Conservation (phyloP, 2,113 vertebrate species). For the Indicator maculatus region DNA sequence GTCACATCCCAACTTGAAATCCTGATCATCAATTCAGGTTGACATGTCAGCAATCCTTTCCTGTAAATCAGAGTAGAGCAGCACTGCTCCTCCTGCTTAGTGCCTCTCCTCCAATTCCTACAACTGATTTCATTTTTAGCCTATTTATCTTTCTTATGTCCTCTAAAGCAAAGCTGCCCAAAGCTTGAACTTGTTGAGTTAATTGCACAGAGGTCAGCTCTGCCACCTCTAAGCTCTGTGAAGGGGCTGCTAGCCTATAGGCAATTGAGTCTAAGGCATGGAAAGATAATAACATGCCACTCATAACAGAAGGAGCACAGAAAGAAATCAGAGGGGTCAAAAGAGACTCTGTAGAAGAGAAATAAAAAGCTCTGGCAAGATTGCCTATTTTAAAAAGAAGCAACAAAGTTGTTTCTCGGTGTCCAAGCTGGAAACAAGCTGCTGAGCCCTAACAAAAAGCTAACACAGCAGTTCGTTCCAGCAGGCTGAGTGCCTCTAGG, state of each 20-base stretch:
- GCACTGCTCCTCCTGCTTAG: neutral
- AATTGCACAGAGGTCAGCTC: neutral
- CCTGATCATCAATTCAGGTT: accelerated
- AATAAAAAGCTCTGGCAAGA: constrained; percentile 32
- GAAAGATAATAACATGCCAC: neutral
- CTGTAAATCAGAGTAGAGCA: neutral
- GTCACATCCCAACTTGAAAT: neutral
- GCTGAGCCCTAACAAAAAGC: neutral
- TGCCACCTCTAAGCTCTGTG: neutral
- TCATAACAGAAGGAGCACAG: neutral
- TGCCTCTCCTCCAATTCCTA: neutral
- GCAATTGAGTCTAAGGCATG: neutral
- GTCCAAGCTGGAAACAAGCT: neutral
- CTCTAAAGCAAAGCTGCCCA: neutral
- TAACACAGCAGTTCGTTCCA: neutral
- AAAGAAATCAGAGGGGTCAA: neutral
- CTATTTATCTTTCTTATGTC: neutral
- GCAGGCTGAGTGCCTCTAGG: neutral
- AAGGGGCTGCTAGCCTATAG: neutral
- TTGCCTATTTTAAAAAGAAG: neutral
- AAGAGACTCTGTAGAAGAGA: neutral
- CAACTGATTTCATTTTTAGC: neutral
- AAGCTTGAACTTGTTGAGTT: neutral
- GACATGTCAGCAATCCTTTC: neutral
- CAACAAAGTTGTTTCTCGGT: neutral